A percentile compares a stretch with the other conserved stretches of the same genome.
Conservation (phyloP, 1,140 invertebrate genomes). For the Diorhabda sublineata region DNA sequence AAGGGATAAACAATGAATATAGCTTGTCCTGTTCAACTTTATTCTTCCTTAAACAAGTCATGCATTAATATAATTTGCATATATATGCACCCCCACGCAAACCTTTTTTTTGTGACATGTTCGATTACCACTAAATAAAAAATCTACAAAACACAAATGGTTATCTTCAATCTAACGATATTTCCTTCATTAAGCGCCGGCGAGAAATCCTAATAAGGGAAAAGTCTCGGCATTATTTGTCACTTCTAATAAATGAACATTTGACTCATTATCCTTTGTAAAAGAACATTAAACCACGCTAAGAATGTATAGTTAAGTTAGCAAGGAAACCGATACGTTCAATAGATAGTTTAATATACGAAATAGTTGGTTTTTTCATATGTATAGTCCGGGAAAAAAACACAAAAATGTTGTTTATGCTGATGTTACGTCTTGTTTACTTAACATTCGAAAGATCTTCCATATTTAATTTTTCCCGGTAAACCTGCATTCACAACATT, state of each 20-base stretch:
- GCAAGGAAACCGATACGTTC: slow-evolving; percentile 26
- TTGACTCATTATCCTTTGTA: slow-evolving; percentile 20
- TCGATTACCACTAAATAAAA: too few species aligned
- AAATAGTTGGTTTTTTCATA: neutral
- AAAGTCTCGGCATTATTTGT: slow-evolving; percentile 21
- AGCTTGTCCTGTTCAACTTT: too few species aligned
- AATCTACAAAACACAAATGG: neutral
- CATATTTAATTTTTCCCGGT: too few species aligned
- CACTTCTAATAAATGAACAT: slow-evolving; percentile 22
- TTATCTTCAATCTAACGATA: neutral
- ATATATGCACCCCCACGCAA: too few species aligned
- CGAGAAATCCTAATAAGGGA: slow-evolving; percentile 15
- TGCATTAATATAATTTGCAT: too few species aligned
- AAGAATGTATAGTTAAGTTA: slow-evolving; percentile 22
- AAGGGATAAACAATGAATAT: too few species aligned
- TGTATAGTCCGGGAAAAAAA: neutral
- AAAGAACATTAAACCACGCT: slow-evolving; percentile 20
- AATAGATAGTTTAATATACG: slow-evolving; percentile 8
- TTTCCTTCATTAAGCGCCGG: slow-evolving; percentile 9
- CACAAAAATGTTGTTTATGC: too few species aligned
- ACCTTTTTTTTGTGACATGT: too few species aligned
- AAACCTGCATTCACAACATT: too few species aligned
- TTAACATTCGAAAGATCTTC: too few species aligned
- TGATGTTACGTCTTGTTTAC: too few species aligned
- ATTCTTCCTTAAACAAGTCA: too few species aligned